phyloP scores from a whole-genome alignment of 2,113 vertebrate genomes.

The Rhodinocichla rosea region DNA sequence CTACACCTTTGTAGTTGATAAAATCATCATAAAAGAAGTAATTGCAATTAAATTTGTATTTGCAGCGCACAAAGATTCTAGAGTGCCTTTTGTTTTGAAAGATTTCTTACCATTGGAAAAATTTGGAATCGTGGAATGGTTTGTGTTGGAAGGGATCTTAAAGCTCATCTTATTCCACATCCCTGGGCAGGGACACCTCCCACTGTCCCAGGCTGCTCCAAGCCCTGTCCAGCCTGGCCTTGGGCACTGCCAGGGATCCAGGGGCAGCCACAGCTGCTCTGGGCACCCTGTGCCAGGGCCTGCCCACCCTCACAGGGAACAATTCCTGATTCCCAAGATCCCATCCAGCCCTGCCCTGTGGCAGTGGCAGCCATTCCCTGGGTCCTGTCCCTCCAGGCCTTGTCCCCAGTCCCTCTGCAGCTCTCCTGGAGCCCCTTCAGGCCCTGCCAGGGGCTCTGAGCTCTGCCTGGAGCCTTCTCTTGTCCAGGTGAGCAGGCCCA shows the following conservation, averaged over 20 bases:
- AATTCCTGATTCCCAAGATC: background rate
- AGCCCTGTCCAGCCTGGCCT: fast-evolving
- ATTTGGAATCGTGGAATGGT: background rate
- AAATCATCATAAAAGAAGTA: background rate
- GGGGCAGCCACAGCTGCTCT: background rate
- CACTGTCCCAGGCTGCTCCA: background rate
- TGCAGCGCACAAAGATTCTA: background rate
- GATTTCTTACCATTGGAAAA: background rate
- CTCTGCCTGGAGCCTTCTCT: too few species aligned
- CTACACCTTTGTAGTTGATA: background rate
- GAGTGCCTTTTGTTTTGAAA: background rate
- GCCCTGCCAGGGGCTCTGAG: too few species aligned
- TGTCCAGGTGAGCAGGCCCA: too few species aligned
- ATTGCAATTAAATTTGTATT: background rate
- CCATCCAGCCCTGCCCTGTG: too few species aligned
- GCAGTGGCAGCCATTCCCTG: too few species aligned
- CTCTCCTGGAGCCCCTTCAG: too few species aligned
- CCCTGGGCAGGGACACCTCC: background rate
- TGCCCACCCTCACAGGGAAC: fast-evolving
- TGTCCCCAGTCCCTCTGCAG: too few species aligned
- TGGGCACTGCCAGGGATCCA: background rate
- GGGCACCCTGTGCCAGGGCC: background rate
- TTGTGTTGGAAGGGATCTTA: background rate
- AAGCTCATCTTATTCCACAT: background rate
- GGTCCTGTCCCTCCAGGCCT: too few species aligned